Evolutionary conservation across 2,888 invertebrate species (phyloP), one percentile per base, ranked within the genome.

Genomic region (Danaus chrysippus): DNA sequence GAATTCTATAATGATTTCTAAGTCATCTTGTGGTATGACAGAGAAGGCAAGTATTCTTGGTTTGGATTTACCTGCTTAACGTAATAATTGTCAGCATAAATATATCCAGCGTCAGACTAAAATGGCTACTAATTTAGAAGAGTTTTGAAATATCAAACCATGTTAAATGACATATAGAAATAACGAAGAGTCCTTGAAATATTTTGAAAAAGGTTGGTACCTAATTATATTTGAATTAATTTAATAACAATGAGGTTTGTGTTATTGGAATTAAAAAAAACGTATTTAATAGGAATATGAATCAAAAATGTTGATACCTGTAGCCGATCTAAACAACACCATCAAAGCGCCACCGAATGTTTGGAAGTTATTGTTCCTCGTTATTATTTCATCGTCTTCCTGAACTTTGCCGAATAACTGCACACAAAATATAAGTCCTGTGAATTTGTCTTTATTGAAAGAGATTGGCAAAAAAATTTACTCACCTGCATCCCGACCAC

Each of bases 401-500:
- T 94, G 94, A 42, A 99, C 97, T 92, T 96, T 98, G 12, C 99
- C 99, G 85, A 99, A 99, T 72, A 99, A 94, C 98, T 90, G 66
- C 10, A 71, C 69, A 34, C 2, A 44, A 53, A 41, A 58, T 11
- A 56, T 34, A 46, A 23, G 12, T 13, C 6, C 23, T 43, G 13
- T 34, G 3, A 43, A 43, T 55, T 3, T n/a, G 23, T 13, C 2
- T 9, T 2, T 52, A 58, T 42, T 17, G 6, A 41, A 34, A n/a
- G 19, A 6, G 6, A 17, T 49, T 10, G 3, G 10, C 3, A 17
- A 49, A 17, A 17, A 11, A 17, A 1, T 17, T 2, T 10, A 49
- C 82, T 79, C 84, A 98, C 98, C 94, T 99, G 99, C 99, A 99
- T 99, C 69, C 99, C 99, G 78, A 99, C 99, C 8, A 99, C 99